phyloP scores from a whole-genome alignment of 2,797 vertebrate genomes.

The Phalanger gymnotis region DNA sequence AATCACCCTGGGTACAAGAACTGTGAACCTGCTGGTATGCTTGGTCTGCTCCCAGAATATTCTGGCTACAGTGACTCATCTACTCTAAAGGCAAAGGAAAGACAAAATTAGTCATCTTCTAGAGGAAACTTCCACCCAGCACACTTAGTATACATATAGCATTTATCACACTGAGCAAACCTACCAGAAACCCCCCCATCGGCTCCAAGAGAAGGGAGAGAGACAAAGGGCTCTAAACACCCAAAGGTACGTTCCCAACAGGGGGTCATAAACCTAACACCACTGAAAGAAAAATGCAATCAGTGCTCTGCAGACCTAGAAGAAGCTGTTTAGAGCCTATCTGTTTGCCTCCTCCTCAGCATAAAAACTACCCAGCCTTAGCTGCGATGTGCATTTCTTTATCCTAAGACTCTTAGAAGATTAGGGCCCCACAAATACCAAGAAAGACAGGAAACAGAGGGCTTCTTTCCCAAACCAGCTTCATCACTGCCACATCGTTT shows the following conservation, averaged over 20 bases:
- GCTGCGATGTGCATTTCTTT: slow-evolving; percentile 65
- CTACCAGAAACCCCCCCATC: slow-evolving; percentile 68
- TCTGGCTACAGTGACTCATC: slow-evolving; percentile 47
- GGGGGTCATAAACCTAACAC: slow-evolving; percentile 70
- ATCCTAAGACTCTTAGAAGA: slow-evolving; percentile 72
- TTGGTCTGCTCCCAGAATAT: not conserved
- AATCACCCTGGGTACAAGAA: not conserved
- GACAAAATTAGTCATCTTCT: slow-evolving; percentile 79
- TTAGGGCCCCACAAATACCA: slow-evolving; percentile 71
- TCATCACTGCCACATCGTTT: slow-evolving; percentile 41
- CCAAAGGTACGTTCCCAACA: slow-evolving; percentile 75
- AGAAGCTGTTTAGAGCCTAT: slow-evolving; percentile 73
- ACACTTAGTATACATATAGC: slow-evolving; percentile 47
- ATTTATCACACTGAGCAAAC: slow-evolving; percentile 77
- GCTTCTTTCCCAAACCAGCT: slow-evolving; percentile 73
- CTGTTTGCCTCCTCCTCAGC: slow-evolving; percentile 69
- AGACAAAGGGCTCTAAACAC: slow-evolving; percentile 77
- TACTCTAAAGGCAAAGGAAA: slow-evolving; percentile 78
- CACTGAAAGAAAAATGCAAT: slow-evolving; percentile 67
- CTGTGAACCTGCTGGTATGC: not conserved
- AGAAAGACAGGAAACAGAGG: slow-evolving; percentile 77
- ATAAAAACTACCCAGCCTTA: slow-evolving; percentile 65
- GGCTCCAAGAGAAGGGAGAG: slow-evolving; percentile 76
- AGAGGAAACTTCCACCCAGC: slow-evolving; percentile 78
- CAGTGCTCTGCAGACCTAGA: slow-evolving; percentile 67